Evolutionary conservation across 2,888 invertebrate genomes (phyloP), one percentile per base, ranked within the genome.

Genomic region (Scaptomyza cyrtandrae): DNA sequence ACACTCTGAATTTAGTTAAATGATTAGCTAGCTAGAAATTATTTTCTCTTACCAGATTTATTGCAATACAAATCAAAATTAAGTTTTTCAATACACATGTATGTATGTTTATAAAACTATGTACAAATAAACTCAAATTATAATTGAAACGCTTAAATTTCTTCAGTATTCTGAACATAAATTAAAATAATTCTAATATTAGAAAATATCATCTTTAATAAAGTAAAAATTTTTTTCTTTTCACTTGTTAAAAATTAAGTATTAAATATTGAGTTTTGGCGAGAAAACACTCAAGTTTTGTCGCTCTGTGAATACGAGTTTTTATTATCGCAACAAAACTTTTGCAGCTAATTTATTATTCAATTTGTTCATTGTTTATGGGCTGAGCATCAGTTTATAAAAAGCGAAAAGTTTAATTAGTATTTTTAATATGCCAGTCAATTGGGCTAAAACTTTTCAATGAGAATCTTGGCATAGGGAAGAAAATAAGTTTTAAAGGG

Each of bases 371-470:
- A 16, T 16, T 4, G 16, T 41, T 41, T 41, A 10, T 11, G 16
- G 39, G 9, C 14, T 41, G 3, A 16, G 16, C 41, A 16, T 10
- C 41, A 41, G 9, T 41, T 41, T 16, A 41, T 41, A 16, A 41
- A 41, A n/a, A 16, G 41, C 41, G 16, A 16, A 41, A 41, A 41
- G 16, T 41, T 41, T 41, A 41, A 41, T 41, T 41, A 41, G 41
- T 41, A 16, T 9, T 41, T 37, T 16, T 16, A 41, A 41, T 39
- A 41, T 41, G 41, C 41, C 16, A 10, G 41, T 16, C 41, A 16
- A 41, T 41, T 16, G 9, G 1, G 10, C 41, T 4, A 10, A 41
- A 41, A 41, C 16, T 41, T 41, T 41, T 16, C 16, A 41, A 16
- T 41, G 39, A 14, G 7, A n/a, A 7, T n/a, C 2, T 16, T 16